Base-by-base conservation (phyloP, 2,113 vertebrate genomes). In the Python bivittatus region DNA sequence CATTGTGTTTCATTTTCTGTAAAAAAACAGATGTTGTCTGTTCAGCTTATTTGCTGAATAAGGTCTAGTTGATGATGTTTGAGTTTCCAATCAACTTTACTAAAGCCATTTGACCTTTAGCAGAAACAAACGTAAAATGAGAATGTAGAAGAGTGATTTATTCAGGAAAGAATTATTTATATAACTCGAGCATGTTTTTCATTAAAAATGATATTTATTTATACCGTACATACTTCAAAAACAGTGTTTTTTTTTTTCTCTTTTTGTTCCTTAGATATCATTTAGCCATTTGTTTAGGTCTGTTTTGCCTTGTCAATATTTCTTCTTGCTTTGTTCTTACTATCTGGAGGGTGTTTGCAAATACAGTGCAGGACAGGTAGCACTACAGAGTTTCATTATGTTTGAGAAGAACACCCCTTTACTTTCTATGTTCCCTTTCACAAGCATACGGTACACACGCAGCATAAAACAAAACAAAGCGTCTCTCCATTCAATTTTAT, bases 391-490 rank as follows among this genome's bases (percentile, higher is more conserved):
- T 91, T 93, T 89, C 94, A 92, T 42, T 88, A 91, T 94, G 91
- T 96, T 97, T 97, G 95, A 95, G 96, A 97, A 97, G 95, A 97
- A 97, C 95, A 89, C 61, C 97, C 93, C 94, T 97, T 98, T 96
- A 97, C 96, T 97, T 93, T 97, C 97, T 97, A 95, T 95, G 96
- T 97, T 97, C 96, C 95, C 96, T 97, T 97, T 97, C 96, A 96
- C 97, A 98, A 97, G 97, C 94, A 97, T 95, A 97, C 95, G 95
- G 95, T 97, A 94, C 94, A 97, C 94, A 96, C 93, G 97, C 96
- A 97, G 96, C 94, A 97, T 93, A 96, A 97, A 97, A 95, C 61
- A 96, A 97, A 97, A 95, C 61, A 92, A 98, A 97, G 91, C 94
- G 96, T 95, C 94, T 95, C 88, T 97, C 93, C 92, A 90, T 97